Base-by-base conservation (phyloP, 1,140 invertebrate species). In the Lucilia sericata region DNA sequence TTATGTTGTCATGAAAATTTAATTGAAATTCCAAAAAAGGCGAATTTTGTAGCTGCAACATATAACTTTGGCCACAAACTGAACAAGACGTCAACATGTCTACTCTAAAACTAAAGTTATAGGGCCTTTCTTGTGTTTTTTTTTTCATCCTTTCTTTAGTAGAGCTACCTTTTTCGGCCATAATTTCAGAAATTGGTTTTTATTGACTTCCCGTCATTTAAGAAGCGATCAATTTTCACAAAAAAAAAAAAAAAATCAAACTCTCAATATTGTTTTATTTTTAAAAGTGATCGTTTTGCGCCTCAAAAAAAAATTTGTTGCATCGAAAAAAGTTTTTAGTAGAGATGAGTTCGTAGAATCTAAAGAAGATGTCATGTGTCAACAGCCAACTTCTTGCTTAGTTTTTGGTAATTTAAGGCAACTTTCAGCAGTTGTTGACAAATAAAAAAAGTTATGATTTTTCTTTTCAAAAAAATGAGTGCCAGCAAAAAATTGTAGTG, bases 1-100 rank as follows among this genome's bases (percentile, higher is more conserved):
- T 82, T 60, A 65, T 82, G 81, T 70, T 70, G 51, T 82, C 60
- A 82, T 82, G 81, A 82, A 82, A 82, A 70, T 82, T 82, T 82
- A 82, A 82, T 82, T 82, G 81, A 82, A 82, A 82, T 82, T 65
- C 81, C 81, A 42, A 65, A 82, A 82, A 82, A 65, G 81, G 81
- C 51, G 47, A 82, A 12, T 70, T 21, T 70, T 7, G 42, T 42
- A 42, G 42, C 42, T 42, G 42, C 42, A 42, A 42, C 42, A 42
- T 42, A 42, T 55, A n/a, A 55, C 13, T 55, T 55, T 55, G 7
- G 13, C 7, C 7, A 12, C 12, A 55, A 5, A 82, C 25, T 70
- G 81, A 82, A 65, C 19, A 82, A 82, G 81, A 82, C 81, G 81
- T 82, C 81, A 82, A 65, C 25, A 82, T 82, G 81, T 82, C 81